Evolutionary conservation across 2,888 invertebrate species (phyloP).

Genomic region (Eristalis intricaria): DNA sequence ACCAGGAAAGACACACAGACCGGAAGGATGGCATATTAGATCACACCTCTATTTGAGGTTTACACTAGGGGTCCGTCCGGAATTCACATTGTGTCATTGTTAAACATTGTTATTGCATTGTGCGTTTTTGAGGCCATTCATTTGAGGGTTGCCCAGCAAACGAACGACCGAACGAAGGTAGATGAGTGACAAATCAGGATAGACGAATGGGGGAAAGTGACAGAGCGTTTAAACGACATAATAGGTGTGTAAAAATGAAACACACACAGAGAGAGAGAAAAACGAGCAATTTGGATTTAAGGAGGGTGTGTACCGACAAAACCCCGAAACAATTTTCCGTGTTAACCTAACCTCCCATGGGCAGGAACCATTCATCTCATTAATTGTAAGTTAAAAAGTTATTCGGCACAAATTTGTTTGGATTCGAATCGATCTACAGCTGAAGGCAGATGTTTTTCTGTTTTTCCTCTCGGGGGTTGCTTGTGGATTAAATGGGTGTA

Average conservation of each 20-base stretch:
- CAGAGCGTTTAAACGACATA: slow-evolving; percentile 54
- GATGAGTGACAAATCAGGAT: slow-evolving; percentile 67
- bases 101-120: slow-evolving; percentile 58
- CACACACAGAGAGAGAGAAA: slow-evolving; percentile 8
- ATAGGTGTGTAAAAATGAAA: slow-evolving; percentile 57
- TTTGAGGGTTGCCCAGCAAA: slow-evolving; percentile 46
- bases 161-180: slow-evolving; percentile 17
- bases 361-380: slow-evolving; percentile 68
- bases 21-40: slow-evolving; percentile 76
- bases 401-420: slow-evolving; percentile 72
- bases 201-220: slow-evolving; percentile 22
- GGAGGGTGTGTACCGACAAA: slow-evolving; percentile 66
- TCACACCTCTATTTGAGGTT: slow-evolving; percentile 78
- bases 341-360: slow-evolving; percentile 71
- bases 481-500: neutral
- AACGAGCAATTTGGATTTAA: slow-evolving; percentile 21
- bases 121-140: slow-evolving; percentile 28
- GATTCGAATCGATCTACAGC: slow-evolving; percentile 66
- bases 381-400: slow-evolving; percentile 77
- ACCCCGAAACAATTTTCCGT: slow-evolving; percentile 75
- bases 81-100: slow-evolving; percentile 65
- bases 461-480: neutral
- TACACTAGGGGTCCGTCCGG: slow-evolving; percentile 71
- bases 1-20: slow-evolving; percentile 59
- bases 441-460: slow-evolving; percentile 67